Percentiles rank a stretch among this genome's conserved stretches.
Evolutionary conservation across 2,113 vertebrate genomes (phyloP).

Genomic region (Carassius carassius): DNA sequence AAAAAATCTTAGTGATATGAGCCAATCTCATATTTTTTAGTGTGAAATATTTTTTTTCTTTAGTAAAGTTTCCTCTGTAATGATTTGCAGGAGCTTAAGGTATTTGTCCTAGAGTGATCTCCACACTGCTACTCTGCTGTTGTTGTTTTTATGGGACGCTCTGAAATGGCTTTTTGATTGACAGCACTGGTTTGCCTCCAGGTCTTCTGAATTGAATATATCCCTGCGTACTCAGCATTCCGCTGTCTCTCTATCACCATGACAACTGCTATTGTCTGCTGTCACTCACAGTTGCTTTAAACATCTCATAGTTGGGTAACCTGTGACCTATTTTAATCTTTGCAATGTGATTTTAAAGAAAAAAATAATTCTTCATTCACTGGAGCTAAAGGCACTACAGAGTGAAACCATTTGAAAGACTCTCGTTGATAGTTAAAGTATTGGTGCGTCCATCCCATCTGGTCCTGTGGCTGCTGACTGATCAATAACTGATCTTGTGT

Average conservation of each 20-base stretch:
- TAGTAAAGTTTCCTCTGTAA: background rate
- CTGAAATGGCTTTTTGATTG: slow-evolving; percentile 48
- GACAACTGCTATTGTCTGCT: slow-evolving; percentile 33
- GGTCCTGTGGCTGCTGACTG: background rate
- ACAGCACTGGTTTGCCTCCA: slow-evolving; percentile 13
- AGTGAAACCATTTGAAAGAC: slow-evolving; percentile 3
- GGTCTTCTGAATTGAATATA: slow-evolving; percentile 33
- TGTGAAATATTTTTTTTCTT: background rate
- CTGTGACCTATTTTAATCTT: slow-evolving; percentile 26
- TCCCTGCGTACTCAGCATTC: slow-evolving; percentile 12
- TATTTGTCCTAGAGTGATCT: slow-evolving; percentile 7
- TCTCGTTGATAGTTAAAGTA: slow-evolving; percentile 18
- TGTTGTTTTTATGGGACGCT: slow-evolving; percentile 1
- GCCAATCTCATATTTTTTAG: background rate
- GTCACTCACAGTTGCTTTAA: background rate
- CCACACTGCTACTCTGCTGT: background rate
- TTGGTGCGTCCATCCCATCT: background rate
- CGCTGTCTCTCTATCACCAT: slow-evolving; percentile 10
- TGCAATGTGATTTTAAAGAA: background rate
- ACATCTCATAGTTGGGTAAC: slow-evolving; percentile 1
- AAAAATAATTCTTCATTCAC: background rate
- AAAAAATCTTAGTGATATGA: too few relatives aligned
- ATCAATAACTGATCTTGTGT: slow-evolving; percentile 48
- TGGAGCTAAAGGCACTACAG: background rate
- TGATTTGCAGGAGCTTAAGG: background rate